Evolutionary conservation across 2,888 invertebrate species (phyloP), one percentile per base, ranked within the genome.

Genomic region (Acholoe squamosa): DNA sequence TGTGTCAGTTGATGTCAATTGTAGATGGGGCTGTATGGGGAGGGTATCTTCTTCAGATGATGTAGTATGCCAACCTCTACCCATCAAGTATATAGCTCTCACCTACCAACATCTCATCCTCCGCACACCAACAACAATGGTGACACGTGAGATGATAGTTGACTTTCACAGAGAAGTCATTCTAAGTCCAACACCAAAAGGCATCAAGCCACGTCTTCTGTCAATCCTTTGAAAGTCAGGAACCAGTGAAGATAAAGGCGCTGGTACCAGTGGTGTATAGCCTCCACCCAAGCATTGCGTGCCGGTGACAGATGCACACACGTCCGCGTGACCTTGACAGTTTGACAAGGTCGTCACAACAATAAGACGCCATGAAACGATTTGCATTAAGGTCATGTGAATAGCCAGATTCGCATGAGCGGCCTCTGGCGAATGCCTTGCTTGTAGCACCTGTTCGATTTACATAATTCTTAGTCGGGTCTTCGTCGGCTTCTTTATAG

Each of bases 361-460:
- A 80, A 80, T 80, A 80, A 80, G 80, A 80, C 19, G 80, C 43
- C 80, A 80, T 80, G 80, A 43, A 80, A 80, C 80, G 80, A 80
- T 80, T 80, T 80, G 80, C 80, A 33, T 34, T 19, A 43, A 25
- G 80, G 80, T 80, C 80, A 80, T 1, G 80, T 80, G 80, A 80
- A 33, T 80, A 43, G 14, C 16, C 16, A 80, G 80, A 33, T 80
- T 80, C 80, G 80, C 80, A 80, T 43, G 34, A 43, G n/a, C 43
- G 80, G 12, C 80, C 3, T 43, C 16, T 16, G 22, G 0, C 80
- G 80, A 22, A 33, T 34, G 80, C 34, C 80, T 43, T 43, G 33
- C 34, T 16, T 16, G 34, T 34, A 80, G 43, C 80, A 80, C 80
- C 80, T 80, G 80, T 80, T 25, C 43, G 80, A 80, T 80, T 80